phyloP scores from a whole-genome alignment of 2,113 vertebrate genomes.

The Clupea harengus region DNA sequence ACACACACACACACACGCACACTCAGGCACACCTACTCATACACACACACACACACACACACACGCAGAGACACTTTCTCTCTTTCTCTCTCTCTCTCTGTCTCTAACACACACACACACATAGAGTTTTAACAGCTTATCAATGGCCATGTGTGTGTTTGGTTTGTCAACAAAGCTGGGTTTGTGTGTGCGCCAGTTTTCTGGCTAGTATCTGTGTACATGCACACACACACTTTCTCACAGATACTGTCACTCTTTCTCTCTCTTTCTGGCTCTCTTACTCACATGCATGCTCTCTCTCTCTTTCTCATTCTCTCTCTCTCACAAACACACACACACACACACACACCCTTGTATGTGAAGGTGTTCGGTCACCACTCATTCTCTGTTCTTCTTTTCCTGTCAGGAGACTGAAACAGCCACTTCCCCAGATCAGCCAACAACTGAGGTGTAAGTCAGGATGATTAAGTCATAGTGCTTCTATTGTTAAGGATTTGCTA shows the following conservation, averaged over 20 bases:
- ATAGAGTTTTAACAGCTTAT: background rate
- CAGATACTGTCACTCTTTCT: no score
- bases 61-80: background rate
- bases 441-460: slow-evolving; percentile 11
- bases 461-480: background rate
- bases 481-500: background rate
- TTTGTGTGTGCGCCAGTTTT: background rate
- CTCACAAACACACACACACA: background rate
- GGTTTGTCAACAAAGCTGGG: slow-evolving; percentile 16
- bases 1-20: background rate
- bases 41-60: background rate
- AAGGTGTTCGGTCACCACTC: background rate
- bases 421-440: background rate
- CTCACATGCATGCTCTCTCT: background rate
- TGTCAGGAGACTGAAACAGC: background rate
- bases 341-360: background rate
- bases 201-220: background rate
- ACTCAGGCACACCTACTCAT: background rate
- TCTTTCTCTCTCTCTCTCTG: no score
- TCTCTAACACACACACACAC: background rate
- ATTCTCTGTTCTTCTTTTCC: background rate
- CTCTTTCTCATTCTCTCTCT: background rate
- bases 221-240: no score
- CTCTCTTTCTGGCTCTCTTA: background rate
- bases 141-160: background rate